These are phyloP conservation scores for Pseudoatta argentina DNA, from an alignment of 1,140 invertebrate species.

Conservation along the genomic window DNA sequence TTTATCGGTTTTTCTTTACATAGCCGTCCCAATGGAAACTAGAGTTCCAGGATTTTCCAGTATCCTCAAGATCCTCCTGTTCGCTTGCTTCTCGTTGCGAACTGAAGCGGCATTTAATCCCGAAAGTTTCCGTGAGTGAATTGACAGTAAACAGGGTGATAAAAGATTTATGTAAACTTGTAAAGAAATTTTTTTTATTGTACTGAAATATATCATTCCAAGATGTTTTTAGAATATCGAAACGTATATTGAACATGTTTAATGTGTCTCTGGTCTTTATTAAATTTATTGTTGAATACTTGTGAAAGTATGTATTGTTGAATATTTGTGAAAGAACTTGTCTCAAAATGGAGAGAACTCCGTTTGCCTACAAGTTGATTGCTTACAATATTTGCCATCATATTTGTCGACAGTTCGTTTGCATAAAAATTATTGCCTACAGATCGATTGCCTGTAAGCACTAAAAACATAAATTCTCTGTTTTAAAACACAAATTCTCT, in stretches of 20 bases:
- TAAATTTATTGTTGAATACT: slow-evolving; percentile 12
- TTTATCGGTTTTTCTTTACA: slow-evolving; percentile 20
- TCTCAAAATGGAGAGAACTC: not conserved
- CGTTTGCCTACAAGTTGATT: too few relatives aligned
- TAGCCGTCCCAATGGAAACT: slow-evolving; percentile 16
- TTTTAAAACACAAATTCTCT: too few relatives aligned
- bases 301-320: not conserved
- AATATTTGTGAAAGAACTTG: not conserved
- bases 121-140: slow-evolving; percentile 36
- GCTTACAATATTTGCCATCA: too few relatives aligned
- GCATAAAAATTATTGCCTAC: too few relatives aligned
- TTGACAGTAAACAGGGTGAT: not conserved
- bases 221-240: not conserved
- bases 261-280: not conserved
- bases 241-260: not conserved
- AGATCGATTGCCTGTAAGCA: too few relatives aligned
- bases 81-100: not conserved
- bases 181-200: not conserved
- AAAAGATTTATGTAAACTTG: not conserved
- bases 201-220: not conserved
- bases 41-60: not conserved
- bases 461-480: too few relatives aligned
- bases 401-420: too few relatives aligned
- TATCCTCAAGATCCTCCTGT: slow-evolving; percentile 25
- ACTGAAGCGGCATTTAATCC: not conserved